Evolutionary conservation across 2,113 vertebrate genomes (phyloP), one percentile per base, ranked within the genome.

Genomic region (Nipponia nippon): DNA sequence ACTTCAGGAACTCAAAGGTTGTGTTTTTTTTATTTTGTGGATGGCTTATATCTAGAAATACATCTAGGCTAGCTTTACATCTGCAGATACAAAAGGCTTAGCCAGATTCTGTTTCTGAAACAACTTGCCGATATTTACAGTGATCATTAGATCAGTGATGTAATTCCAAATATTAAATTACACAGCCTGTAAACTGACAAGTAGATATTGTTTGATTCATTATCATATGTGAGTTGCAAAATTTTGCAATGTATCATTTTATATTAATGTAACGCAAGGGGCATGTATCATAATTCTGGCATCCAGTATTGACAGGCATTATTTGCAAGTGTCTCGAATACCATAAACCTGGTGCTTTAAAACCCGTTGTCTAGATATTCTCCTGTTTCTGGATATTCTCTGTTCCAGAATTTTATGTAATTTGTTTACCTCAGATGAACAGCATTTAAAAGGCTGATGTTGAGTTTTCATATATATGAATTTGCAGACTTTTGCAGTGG

Each of bases 321-420:
- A 85, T 73, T 89, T 75, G 70, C 2, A 12, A 81, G 32, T 32
- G 46, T 91, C 72, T 88, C 71, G 34, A 67, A 70, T 3, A 84
- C 56, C 10, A 46, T 14, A 44, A 86, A 67, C 13, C 8, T 5
- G 23, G 15, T 61, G 40, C 30, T 87, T 67, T 52, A 32, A 76
- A 55, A 25, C 9, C 4, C 46, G 0, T 30, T 52, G 22, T n/a
- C 16, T 25, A 59, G 26, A 12, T 61, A 72, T 10, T 73, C 30
- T 66, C 58, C 53, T 22, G 15, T 40, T 75, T 73, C 19, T 26
- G 58, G 63, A 9, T 69, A 81, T 34, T 83, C 15, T 78, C 75
- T 95, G 89, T 87, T n/a, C 67, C 65, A 44, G 95, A 90, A 89
- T 90, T 95, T 50, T 27, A 88, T 75, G 87, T 42, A 53, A 86